Evolutionary conservation across 2,797 vertebrate genomes (phyloP).

Genomic region (Synanceia verrucosa): DNA sequence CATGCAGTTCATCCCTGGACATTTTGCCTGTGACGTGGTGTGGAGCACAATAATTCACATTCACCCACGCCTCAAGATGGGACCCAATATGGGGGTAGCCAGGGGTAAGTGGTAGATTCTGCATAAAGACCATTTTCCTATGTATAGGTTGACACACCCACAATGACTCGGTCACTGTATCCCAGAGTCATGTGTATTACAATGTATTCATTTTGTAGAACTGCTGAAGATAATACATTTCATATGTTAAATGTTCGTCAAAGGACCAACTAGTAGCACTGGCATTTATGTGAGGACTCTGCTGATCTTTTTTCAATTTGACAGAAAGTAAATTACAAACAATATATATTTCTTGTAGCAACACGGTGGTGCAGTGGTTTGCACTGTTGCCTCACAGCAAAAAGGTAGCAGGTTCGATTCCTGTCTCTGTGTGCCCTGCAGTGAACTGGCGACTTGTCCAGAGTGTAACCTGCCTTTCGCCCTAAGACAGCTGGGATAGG

Average conservation of each 20-base stretch:
- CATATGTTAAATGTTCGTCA: too few species aligned
- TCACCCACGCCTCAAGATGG: constrained; percentile 97
- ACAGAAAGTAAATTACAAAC: background rate
- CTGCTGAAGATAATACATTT: background rate
- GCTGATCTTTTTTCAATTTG: too few species aligned
- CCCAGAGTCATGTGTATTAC: background rate
- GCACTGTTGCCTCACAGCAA: too few species aligned
- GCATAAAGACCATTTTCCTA: background rate
- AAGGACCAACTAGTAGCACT: too few species aligned
- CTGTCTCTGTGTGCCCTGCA: too few species aligned
- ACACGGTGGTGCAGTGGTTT: too few species aligned
- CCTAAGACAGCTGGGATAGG: too few species aligned
- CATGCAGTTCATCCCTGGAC: constrained; percentile 97
- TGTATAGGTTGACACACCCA: background rate
- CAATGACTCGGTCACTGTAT: background rate
- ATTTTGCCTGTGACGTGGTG: constrained; percentile 95
- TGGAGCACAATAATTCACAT: constrained; percentile 97
- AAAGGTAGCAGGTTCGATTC: too few species aligned
- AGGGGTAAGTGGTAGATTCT: constrained; percentile 68
- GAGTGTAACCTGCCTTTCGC: too few species aligned
- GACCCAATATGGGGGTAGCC: constrained; percentile 94
- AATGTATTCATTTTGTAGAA: background rate
- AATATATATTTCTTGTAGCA: too few species aligned
- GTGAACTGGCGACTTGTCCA: too few species aligned
- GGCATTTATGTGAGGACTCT: too few species aligned